These are phyloP conservation scores for Thysanoteuthis rhombus DNA, from an alignment of 2,888 invertebrate genomes.

Conservation along the genomic window DNA sequence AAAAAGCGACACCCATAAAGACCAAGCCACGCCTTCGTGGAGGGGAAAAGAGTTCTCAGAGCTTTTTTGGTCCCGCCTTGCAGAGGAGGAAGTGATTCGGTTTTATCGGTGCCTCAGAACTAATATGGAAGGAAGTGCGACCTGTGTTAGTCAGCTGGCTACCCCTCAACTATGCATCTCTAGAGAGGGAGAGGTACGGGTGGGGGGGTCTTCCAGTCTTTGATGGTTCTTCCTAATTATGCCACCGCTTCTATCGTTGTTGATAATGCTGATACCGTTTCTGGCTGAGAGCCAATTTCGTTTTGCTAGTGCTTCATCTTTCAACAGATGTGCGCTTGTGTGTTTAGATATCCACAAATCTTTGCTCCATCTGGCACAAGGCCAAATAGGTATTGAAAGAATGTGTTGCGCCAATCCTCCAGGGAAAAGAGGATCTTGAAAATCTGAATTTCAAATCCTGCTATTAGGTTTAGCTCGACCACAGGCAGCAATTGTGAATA, in stretches of 20 bases:
- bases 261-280: neutral
- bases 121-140: neutral
- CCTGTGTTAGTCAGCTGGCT: neutral
- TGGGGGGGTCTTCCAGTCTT: no score
- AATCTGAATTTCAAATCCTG: no score
- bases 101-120: neutral
- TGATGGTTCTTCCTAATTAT: neutral
- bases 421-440: neutral
- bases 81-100: neutral
- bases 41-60: neutral
- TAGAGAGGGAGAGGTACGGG: neutral
- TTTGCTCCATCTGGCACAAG: neutral
- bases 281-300: neutral
- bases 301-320: neutral
- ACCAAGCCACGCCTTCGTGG: neutral
- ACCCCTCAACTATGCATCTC: neutral
- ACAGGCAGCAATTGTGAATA: no score
- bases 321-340: neutral
- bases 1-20: neutral
- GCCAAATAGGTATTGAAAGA: neutral
- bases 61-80: neutral
- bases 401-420: neutral
- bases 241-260: neutral
- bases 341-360: neutral
- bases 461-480: no score